Conservation (phyloP, 2,797 vertebrate genomes). For the Coracias cyanogaster region DNA sequence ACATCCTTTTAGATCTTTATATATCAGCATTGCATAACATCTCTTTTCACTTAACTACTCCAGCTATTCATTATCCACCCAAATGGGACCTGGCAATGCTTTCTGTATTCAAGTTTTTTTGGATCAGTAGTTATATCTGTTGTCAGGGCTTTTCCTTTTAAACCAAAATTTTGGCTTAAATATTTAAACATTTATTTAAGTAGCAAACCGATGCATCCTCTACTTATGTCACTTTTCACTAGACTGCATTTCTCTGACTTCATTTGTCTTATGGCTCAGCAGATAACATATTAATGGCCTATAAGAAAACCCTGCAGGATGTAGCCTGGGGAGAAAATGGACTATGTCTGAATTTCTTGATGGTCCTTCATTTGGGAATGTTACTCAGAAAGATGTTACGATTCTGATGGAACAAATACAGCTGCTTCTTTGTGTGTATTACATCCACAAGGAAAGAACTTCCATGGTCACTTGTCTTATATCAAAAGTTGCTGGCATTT, state of each 20-base stretch:
- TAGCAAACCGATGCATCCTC: not conserved
- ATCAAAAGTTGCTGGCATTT: not conserved
- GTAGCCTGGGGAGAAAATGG: not conserved
- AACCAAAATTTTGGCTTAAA: not conserved
- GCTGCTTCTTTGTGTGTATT: not conserved
- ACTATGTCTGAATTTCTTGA: not conserved
- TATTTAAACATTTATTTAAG: constrained; percentile 22
- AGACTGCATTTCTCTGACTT: not conserved
- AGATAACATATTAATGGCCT: not conserved
- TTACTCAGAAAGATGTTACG: not conserved
- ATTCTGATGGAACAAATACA: not conserved
- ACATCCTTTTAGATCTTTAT: not conserved
- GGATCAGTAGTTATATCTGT: not conserved
- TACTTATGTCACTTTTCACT: not conserved
- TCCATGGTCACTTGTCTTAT: not conserved
- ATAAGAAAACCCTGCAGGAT: not conserved
- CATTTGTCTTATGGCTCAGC: not conserved
- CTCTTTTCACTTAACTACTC: constrained; percentile 53
- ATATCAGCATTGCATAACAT: not conserved
- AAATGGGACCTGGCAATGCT: constrained; percentile 22
- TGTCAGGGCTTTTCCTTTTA: not conserved
- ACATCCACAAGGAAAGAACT: not conserved
- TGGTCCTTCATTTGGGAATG: not conserved
- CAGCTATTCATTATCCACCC: constrained; percentile 14
- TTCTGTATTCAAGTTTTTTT: not conserved